phyloP scores from a whole-genome alignment of 2,113 vertebrate genomes.

The Thalassarche chlororhynchos region DNA sequence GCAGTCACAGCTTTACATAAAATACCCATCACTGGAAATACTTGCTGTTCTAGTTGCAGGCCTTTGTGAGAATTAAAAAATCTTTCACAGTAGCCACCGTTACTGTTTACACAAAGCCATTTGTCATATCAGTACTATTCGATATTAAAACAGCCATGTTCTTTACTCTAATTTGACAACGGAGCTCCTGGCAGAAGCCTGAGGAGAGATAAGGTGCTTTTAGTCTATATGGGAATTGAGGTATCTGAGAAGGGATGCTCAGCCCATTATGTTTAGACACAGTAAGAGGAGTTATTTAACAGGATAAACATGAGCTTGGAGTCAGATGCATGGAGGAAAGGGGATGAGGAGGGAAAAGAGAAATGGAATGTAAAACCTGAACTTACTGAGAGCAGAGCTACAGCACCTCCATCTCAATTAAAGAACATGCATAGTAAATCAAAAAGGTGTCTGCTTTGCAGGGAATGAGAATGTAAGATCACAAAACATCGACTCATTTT shows the following conservation, averaged over 20 bases:
- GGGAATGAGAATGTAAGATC: conserved; percentile 11
- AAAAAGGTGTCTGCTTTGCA: conserved; percentile 31
- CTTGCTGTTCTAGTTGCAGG: neutral
- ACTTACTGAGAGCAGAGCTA: neutral
- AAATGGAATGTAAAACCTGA: conserved; percentile 10
- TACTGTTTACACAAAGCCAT: neutral
- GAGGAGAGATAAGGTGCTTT: conserved; percentile 17
- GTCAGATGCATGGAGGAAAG: neutral
- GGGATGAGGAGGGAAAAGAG: neutral
- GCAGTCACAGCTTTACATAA: neutral
- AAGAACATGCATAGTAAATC: conserved; percentile 7
- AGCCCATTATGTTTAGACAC: neutral
- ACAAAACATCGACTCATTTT: neutral
- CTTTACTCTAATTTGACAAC: conserved; percentile 39
- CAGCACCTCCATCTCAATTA: conserved; percentile 34
- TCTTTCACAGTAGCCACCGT: neutral
- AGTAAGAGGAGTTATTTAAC: neutral
- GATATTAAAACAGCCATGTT: neutral
- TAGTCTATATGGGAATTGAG: neutral
- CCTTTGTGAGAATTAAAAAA: neutral
- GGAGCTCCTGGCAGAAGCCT: neutral
- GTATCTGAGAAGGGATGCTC: conserved; percentile 4
- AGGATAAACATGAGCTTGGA: neutral
- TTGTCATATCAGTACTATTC: neutral
- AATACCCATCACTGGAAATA: neutral